A percentile compares a stretch with the other conserved stretches of the same genome.
These are phyloP conservation scores for Cacoxenus indagator DNA, from an alignment of 2,888 invertebrate species.

Conservation along the genomic window DNA sequence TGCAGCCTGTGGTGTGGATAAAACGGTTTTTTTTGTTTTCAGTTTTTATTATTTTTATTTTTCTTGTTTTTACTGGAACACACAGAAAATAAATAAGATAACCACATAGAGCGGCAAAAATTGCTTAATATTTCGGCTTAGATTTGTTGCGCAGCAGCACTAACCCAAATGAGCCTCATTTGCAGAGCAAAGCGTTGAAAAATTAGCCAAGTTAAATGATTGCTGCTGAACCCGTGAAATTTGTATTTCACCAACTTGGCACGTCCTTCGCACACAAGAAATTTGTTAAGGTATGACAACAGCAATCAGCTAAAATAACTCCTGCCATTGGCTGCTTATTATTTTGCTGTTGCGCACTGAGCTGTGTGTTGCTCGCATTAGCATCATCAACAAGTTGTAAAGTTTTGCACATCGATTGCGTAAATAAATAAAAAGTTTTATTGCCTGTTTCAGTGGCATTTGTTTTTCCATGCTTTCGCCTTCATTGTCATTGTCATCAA, in stretches of 20 bases:
- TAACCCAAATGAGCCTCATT: slow-evolving; percentile 15
- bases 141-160: neutral
- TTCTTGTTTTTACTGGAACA: no score
- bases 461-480: no score
- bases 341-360: no score
- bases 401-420: neutral
- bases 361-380: no score
- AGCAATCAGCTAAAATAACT: no score
- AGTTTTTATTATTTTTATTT: no score
- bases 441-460: neutral
- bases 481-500: no score
- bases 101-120: slow-evolving; percentile 44
- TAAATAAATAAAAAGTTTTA: neutral
- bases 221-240: no score
- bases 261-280: neutral
- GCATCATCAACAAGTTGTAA: slow-evolving; percentile 16
- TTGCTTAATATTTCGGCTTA: slow-evolving; percentile 41
- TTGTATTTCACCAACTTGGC: slow-evolving; percentile 20
- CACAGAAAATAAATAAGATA: slow-evolving; percentile 23
- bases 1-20: slow-evolving; percentile 17
- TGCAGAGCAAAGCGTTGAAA: neutral
- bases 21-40: neutral
- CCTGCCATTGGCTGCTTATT: no score
- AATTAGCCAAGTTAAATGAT: no score
- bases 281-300: no score